Conservation (phyloP, 1,140 invertebrate species). For the Wasmannia auropunctata region DNA sequence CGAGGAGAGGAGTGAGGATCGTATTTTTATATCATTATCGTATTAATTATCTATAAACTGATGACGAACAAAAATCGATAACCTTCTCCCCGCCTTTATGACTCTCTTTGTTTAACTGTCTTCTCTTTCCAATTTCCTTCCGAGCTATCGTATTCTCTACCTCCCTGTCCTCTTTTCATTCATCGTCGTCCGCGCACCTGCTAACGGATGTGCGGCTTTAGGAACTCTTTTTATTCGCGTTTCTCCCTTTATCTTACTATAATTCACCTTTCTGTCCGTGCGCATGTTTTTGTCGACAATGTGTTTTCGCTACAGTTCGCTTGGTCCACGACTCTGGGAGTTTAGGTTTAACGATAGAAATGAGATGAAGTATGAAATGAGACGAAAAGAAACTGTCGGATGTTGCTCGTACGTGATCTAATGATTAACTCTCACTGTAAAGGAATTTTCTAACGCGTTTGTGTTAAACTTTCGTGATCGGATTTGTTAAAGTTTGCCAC, state of each 20-base stretch:
- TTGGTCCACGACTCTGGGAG: slow-evolving; percentile 79
- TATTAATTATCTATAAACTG: slow-evolving; percentile 49
- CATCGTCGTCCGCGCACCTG: slow-evolving; percentile 37
- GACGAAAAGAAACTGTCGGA: neutral
- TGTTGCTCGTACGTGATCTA: neutral
- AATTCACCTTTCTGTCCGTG: slow-evolving; percentile 34
- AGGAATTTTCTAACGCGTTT: neutral
- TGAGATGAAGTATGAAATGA: slow-evolving; percentile 28
- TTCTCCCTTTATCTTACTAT: slow-evolving; percentile 43
- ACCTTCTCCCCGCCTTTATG: neutral
- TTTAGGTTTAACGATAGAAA: slow-evolving; percentile 54
- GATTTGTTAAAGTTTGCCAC: neutral
- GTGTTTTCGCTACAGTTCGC: slow-evolving; percentile 69
- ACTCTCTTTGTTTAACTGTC: slow-evolving; percentile 11
- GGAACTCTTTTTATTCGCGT: slow-evolving; percentile 61
- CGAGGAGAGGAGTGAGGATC: slow-evolving; percentile 26
- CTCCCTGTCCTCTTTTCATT: slow-evolving; percentile 12
- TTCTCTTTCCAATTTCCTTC: neutral
- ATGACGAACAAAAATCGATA: slow-evolving; percentile 38
- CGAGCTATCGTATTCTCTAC: slow-evolving; percentile 19
- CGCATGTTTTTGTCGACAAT: slow-evolving; percentile 61
- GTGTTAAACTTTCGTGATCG: neutral
- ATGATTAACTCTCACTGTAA: neutral
- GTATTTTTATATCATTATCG: slow-evolving; percentile 5
- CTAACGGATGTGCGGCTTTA: slow-evolving; percentile 31